Evolutionary conservation across 1,140 invertebrate genomes (phyloP).

Genomic region (Campoletis sonorensis): DNA sequence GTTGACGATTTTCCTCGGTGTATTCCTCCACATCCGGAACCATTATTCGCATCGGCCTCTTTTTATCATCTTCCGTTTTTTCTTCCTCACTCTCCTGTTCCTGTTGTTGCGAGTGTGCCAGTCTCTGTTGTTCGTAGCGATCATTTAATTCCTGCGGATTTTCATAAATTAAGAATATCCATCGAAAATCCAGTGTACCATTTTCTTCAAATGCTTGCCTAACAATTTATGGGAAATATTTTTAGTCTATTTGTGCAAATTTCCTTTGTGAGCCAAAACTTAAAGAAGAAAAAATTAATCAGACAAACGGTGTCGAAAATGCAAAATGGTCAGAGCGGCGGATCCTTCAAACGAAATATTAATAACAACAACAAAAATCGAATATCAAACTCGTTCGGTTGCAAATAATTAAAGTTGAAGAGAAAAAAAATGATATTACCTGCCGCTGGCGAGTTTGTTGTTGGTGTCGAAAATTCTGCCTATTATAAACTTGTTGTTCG

Average conservation of each 20-base stretch:
- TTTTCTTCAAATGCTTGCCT: no score
- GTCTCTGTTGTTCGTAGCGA: constrained; percentile 48
- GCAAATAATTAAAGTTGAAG: neutral
- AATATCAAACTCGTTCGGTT: no score
- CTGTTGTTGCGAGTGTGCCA: constrained; percentile 52
- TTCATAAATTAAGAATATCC: neutral
- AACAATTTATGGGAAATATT: no score
- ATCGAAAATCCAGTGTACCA: neutral
- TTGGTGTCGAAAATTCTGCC: constrained; percentile 46
- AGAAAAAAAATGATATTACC: constrained; percentile 34
- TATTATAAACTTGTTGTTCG: constrained; percentile 40
- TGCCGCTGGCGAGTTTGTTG: constrained; percentile 53
- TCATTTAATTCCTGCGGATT: constrained; percentile 43
- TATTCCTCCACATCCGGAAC: constrained; percentile 71
- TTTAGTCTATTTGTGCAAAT: no score
- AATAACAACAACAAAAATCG: no score
- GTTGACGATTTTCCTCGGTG: constrained; percentile 56
- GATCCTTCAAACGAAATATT: no score
- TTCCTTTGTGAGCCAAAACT: no score
- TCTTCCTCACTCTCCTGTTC: constrained; percentile 49
- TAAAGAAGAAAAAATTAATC: no score
- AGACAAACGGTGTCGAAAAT: no score
- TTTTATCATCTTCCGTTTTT: constrained; percentile 50
- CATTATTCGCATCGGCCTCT: constrained; percentile 72
- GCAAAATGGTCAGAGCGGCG: no score